These are phyloP conservation scores for Mus musculus DNA, from an alignment of 2,113 vertebrate species.

Conservation along the genomic window DNA sequence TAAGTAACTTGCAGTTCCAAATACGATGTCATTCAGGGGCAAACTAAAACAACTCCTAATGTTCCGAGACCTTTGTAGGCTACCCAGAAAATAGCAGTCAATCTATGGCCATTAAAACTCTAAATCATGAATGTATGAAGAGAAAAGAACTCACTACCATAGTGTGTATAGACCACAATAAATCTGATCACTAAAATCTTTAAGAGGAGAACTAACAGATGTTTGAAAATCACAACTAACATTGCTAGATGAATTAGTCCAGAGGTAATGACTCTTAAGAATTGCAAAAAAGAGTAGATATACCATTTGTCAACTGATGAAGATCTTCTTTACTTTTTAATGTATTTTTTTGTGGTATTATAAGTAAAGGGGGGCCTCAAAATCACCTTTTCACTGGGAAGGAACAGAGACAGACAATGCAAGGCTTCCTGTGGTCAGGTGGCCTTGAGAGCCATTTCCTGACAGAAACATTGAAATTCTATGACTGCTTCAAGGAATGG, in stretches of 20 bases:
- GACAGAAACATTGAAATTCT: conserved; percentile 1
- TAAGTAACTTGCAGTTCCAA: neutral
- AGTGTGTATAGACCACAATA: neutral
- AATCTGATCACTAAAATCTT: neutral
- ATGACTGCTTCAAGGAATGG: neutral
- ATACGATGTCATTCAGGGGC: neutral
- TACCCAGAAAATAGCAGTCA: neutral
- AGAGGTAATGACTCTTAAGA: neutral
- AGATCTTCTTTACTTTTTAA: neutral
- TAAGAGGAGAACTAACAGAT: neutral
- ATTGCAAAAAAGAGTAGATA: neutral
- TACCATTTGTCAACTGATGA: neutral
- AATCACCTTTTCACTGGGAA: neutral
- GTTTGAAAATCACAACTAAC: neutral
- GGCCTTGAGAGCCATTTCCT: neutral
- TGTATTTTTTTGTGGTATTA: neutral
- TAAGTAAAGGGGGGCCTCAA: too few species aligned
- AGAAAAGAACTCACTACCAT: neutral
- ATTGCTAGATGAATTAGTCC: neutral
- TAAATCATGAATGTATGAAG: neutral
- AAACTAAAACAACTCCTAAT: neutral
- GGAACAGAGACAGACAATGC: neutral
- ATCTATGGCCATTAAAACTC: neutral
- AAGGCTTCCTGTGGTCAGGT: too few species aligned
- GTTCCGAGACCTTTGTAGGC: neutral